Base-by-base conservation (phyloP, 2,113 vertebrate species). In the Salvator merianae region DNA sequence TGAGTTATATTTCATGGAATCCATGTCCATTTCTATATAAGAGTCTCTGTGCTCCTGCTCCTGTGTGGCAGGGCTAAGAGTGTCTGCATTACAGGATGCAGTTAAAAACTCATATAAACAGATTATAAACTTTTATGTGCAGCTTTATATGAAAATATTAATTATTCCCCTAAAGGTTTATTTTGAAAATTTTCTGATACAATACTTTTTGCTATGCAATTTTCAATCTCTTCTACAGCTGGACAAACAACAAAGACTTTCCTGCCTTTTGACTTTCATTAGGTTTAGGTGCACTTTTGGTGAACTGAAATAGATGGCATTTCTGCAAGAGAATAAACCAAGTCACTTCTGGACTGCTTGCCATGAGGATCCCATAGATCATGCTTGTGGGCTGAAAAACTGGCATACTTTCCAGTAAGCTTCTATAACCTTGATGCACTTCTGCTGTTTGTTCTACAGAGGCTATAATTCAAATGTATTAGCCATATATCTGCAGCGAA, bases 141-240 rank as follows among this genome's bases (percentile, higher is more conserved):
- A 34, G 66, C 16, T 50, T 76, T 69, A 59, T 86, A 69, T 68
- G 13, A 14, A 26, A 68, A 86, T 7, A 47, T 12, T 79, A 1
- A 16, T 78, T 0, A 5, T 87, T 86, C 43, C 32, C 59, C 72
- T 79, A 69, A 76, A 40, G 16, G 5, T 55, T 10, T 66, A 0
- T 79, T 83, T 86, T 63, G n/a, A 84, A 85, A 83, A 8, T 80
- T 26, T n/a, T 16, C 2, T 43, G 9, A 0, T 87, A 4, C 89
- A 47, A 4, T 7, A 55, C 1, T n/a, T 55, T 68, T 47, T 6
- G 55, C 5, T 62, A 76, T 59, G 55, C 55, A 38, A 13, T 65
- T 74, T 77, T 65, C 40, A 40, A 34, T 74, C 30, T n/a, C 65
- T 47, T 43, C 30, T 30, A 34, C 20, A 65, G 26, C 40, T 83